phyloP scores from a whole-genome alignment of 2,113 vertebrate species.

The Athene noctua region DNA sequence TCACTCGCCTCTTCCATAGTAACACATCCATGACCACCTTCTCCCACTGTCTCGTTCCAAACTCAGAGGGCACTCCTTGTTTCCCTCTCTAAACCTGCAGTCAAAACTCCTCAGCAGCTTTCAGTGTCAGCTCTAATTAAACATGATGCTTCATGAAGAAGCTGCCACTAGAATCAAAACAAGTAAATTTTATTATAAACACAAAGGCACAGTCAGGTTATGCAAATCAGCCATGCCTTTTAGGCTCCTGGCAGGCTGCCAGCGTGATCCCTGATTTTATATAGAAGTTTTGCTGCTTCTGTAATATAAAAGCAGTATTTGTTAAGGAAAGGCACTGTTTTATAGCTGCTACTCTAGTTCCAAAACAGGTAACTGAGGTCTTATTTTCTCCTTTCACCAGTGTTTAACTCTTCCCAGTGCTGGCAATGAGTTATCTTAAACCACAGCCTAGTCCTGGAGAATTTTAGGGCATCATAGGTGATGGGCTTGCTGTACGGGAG shows the following conservation, averaged over 20 bases:
- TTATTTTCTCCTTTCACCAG: not conserved
- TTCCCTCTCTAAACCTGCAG: not conserved
- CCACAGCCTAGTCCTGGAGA: fast-evolving
- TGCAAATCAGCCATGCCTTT: not conserved
- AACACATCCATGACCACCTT: not conserved
- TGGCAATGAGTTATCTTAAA: not conserved
- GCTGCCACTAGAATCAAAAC: constrained; percentile 28
- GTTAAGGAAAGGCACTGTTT: not conserved
- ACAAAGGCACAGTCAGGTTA: not conserved
- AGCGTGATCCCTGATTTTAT: not conserved
- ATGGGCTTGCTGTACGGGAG: not conserved
- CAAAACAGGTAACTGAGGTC: not conserved
- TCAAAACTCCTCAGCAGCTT: not conserved
- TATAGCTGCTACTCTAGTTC: not conserved
- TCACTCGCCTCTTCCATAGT: not conserved
- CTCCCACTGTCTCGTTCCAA: not conserved
- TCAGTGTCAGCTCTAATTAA: constrained; percentile 6
- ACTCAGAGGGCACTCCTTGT: not conserved
- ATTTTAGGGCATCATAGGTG: fast-evolving
- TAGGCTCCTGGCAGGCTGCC: not conserved
- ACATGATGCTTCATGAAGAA: not conserved
- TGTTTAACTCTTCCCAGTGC: not conserved
- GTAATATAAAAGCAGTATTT: not conserved
- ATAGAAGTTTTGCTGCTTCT: not conserved
- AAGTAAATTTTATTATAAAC: not conserved